These are phyloP conservation scores for Erebia epiphron DNA, from an alignment of 2,888 invertebrate genomes.

Conservation along the genomic window DNA sequence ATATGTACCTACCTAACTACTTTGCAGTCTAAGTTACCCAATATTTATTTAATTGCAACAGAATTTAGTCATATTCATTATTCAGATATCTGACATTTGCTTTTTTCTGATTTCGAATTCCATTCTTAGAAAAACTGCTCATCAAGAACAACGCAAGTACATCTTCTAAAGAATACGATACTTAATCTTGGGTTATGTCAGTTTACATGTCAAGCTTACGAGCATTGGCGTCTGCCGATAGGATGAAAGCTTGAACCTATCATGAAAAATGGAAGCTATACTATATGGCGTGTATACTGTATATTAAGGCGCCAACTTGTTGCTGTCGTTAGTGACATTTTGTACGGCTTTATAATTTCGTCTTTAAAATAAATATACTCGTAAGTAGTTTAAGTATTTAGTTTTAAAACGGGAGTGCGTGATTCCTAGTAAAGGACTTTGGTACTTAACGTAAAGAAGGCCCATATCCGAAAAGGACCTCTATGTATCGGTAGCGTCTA, in stretches of 20 bases:
- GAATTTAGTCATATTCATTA: background rate
- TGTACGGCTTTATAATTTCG: background rate
- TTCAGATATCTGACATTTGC: background rate
- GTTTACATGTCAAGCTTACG: no score
- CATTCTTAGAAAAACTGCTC: background rate
- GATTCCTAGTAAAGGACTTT: background rate
- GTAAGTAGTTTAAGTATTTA: background rate
- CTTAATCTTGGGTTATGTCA: background rate
- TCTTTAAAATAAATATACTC: background rate
- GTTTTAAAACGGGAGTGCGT: background rate
- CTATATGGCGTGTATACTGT: no score
- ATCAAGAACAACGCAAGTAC: background rate
- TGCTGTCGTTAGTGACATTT: background rate
- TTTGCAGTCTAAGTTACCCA: conserved; percentile 19
- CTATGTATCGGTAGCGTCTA: conserved; percentile 22
- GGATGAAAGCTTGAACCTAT: no score
- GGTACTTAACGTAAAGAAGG: background rate
- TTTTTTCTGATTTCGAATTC: background rate
- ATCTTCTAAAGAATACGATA: background rate
- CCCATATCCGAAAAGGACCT: background rate
- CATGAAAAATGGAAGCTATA: no score
- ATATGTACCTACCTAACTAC: conserved; percentile 28
- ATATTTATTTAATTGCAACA: conserved; percentile 8
- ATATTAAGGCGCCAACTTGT: background rate
- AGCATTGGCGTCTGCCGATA: no score